A percentile compares a stretch with the other conserved stretches of the same genome.
Conservation (phyloP, 30 jellyfish, hydroid and myxozoan species). For the Pelagia noctiluca region DNA sequence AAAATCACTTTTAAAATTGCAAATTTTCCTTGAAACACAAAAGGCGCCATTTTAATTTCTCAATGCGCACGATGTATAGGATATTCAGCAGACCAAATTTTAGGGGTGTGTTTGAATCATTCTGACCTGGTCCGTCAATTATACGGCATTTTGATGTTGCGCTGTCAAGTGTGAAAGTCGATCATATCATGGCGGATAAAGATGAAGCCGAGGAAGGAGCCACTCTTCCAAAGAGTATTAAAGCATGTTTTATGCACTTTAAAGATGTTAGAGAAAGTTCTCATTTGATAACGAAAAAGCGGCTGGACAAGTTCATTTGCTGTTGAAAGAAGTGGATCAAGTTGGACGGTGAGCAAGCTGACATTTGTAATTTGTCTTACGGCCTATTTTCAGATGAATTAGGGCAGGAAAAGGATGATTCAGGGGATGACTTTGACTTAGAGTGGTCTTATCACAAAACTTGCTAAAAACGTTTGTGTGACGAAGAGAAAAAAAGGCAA, state of each 20-base stretch:
- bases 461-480: conserved; percentile 58
- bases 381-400: conserved; percentile 31
- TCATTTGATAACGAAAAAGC: conserved; percentile 9
- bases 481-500: conserved; percentile 29
- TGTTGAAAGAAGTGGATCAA: conserved; percentile 42
- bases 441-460: conserved; percentile 43
- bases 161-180: not conserved
- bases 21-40: conserved; percentile 24
- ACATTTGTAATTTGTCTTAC: conserved; percentile 27
- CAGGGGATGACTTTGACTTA: conserved; percentile 21
- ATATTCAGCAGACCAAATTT: conserved; percentile 30
- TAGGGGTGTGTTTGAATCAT: conserved; percentile 10
- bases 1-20: conserved; percentile 9
- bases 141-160: conserved; percentile 21
- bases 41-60: conserved; percentile 44
- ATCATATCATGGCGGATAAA: conserved; percentile 42
- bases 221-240: conserved; percentile 21
- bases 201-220: conserved; percentile 43
- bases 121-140: conserved; percentile 38
- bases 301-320: conserved; percentile 17
- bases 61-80: conserved; percentile 24
- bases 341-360: conserved; percentile 58
- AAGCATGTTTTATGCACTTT: conserved; percentile 54
- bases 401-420: conserved; percentile 31
- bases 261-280: conserved; percentile 13